Evolutionary conservation across 2,113 vertebrate species (phyloP), one percentile per base, ranked within the genome.

Genomic region (Anguilla rostrata): DNA sequence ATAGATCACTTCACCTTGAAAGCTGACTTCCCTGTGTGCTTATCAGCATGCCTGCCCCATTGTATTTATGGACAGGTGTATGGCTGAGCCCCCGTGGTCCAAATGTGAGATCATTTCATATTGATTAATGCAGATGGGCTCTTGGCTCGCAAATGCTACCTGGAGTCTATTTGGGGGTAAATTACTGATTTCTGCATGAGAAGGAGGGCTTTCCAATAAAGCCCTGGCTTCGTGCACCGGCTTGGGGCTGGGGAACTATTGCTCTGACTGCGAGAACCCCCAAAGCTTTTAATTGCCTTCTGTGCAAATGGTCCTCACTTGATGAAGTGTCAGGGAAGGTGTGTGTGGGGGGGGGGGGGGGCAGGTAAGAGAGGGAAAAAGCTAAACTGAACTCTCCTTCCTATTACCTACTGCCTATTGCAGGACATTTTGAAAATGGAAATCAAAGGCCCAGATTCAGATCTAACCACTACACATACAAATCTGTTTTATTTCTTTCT

Each of bases 241-340:
- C 96, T 63, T 94, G 97, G 96, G 96, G 95, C 97, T 95, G 96
- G 96, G 96, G 97, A 99, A 98, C 96, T 97, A 96, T 97, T 97
- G 96, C 95, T 97, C 96, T 97, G 97, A 96, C 97, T 96, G 95
- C 96, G 96, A 96, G 97, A 99, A 97, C 96, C 98, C 98, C 96
- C 98, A 99, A 98, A 97, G 97, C 97, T 98, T 99, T 99, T 99
- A 99, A 99, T 99, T 99, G 97, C 97, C 98, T 97, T 99, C 98
- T 99, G 97, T 99, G 97, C 97, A 97, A 97, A 96, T 95, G 93
- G 93, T 94, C 93, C 92, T 94, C 92, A 92, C 93, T 95, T 95
- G 95, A 95, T 95, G 93, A 94, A 95, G 93, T 92, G 91, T 93
- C 89, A 20, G 84, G 78, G 49, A 85, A 15, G 20, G 78, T 60